Evolutionary conservation across 1,140 invertebrate genomes (phyloP), one percentile per base, ranked within the genome.

Genomic region (Nylanderia fulva): DNA sequence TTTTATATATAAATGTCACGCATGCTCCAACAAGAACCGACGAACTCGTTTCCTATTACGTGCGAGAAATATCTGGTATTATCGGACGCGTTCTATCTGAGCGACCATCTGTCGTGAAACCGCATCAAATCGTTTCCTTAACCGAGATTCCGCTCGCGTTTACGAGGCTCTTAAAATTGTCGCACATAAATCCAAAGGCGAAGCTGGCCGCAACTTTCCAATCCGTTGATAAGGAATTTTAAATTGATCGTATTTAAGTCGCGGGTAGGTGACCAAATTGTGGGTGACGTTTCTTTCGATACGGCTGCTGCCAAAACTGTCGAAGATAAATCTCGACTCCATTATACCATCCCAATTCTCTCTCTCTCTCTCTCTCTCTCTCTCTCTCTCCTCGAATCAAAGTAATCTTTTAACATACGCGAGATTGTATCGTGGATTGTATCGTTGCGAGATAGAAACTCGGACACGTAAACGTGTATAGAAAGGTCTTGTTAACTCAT

Each of bases 121-220:
- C 61, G 29, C 75, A 24, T 27, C 29, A 66, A 52, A 66, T 66
- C 15, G 75, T 79, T n/a, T 52, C 45, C 60, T 77, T 52, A 64
- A 64, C 15, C 74, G 61, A 79, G 75, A 54, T 66, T 36, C 61
- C 13, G 27, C 11, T 33, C 42, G 42, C 60, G n/a, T 79, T 79
- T 79, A 66, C 75, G 75, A 66, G 75, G 21, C 42, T 64, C 24
- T 66, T 66, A 66, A 79, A 79, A 42, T 60, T 77, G 60, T 36
- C 42, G 29, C 60, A 27, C 45, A 54, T 79, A 66, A 79, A 79
- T 79, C 11, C 75, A n/a, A 15, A 21, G 15, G 6, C 13, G 42
- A 3, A 36, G 36, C 9, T 33, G 42, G 58, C n/a, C 42, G 39
- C 58, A 13, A n/a, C 36, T 64, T 63, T 66, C 15, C 29, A 52